Base-by-base conservation (phyloP, 92 coral and sea anemone species). In the Paramuricea clavata region DNA sequence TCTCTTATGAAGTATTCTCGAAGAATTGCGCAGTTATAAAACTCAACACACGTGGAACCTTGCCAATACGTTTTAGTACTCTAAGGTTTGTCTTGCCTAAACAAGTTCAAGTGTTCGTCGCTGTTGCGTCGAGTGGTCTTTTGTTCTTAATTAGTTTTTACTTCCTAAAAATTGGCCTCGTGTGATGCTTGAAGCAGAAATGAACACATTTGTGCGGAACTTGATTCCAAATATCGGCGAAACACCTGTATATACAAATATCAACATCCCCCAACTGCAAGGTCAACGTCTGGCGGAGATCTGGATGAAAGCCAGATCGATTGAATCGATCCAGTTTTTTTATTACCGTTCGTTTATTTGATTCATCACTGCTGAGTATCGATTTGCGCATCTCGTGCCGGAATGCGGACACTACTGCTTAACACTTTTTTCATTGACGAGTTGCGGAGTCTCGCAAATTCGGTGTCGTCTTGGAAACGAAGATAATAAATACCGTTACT, bases 281-380 rank as follows among this genome's bases (percentile, higher is more conserved):
- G 81, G 81, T 74, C 81, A 74, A 31, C 25, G 56, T 52, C 61
- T 44, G 36, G 59, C 81, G 10, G 57, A 25, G 81, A 22, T 52
- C 36, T 74, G 81, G 81, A 74, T 27, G 31, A 15, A 32, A 44
- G 81, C 81, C 81, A 74, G 39, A 52, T 41, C 60, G 72, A 65
- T 65, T 30, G 72, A 65, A 65, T 65, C 72, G 72, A 65, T 65
- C 72, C 72, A 54, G 19, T 5, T 60, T 65, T 39, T 65, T 65
- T 60, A 60, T 28, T 27, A 65, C n/a, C 39, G 72, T 19, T 12
- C 12, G 26, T 12, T 28, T 33, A 28, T 65, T 16, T 30, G n/a
- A 65, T 65, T 65, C 41, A 26, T 33, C 0, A 26, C 41, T 65
- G 72, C 72, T 65, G 36, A 27, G 72, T 65, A 27, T 25, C 17